phyloP scores from a whole-genome alignment of 2,113 vertebrate species.

The Heliornis fulica region DNA sequence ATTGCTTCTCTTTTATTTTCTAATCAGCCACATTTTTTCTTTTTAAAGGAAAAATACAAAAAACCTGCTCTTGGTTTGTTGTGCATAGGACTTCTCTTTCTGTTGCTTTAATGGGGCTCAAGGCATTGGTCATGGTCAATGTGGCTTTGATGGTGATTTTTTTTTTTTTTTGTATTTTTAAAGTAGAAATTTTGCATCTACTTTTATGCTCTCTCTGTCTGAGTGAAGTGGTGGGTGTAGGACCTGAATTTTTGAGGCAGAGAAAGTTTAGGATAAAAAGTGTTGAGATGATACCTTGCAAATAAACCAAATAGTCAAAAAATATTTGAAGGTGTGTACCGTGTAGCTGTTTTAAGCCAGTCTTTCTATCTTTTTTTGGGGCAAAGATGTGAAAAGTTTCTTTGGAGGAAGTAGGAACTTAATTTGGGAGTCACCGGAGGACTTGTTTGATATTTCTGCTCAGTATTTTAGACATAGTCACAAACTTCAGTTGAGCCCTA shows the following conservation, averaged over 20 bases:
- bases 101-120: not conserved
- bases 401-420: not conserved
- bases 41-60: not conserved
- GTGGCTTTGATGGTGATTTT: not conserved
- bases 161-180: not conserved
- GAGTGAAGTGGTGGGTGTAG: not conserved
- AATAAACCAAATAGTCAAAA: not conserved
- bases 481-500: not conserved
- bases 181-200: not conserved
- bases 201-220: not conserved
- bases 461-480: not conserved
- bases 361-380: not conserved
- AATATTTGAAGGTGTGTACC: not conserved
- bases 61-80: not conserved
- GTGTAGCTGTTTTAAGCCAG: not conserved
- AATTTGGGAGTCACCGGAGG: not conserved
- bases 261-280: not conserved
- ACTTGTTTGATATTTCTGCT: not conserved
- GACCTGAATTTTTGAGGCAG: too few relatives aligned
- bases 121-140: fast-evolving
- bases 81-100: not conserved
- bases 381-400: not conserved
- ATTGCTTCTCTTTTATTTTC: not conserved
- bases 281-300: not conserved
- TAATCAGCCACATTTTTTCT: not conserved